phyloP scores from a whole-genome alignment of 2,888 invertebrate species.

The Tiliacea aurago region DNA sequence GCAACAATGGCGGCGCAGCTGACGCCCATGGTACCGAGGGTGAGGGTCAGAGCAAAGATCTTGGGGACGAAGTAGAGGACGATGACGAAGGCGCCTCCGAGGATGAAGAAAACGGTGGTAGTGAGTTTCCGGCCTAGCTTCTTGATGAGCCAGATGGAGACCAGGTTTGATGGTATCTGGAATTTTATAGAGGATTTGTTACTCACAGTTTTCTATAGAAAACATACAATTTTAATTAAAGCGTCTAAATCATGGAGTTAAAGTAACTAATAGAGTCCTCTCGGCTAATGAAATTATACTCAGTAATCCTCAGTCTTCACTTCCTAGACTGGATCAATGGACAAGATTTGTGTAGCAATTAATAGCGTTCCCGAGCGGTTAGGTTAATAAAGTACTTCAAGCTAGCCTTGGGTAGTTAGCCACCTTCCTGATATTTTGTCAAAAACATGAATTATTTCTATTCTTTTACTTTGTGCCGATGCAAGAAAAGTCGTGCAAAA shows the following conservation, averaged over 20 bases:
- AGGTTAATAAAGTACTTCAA: neutral
- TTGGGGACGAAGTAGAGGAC: slow-evolving; percentile 90
- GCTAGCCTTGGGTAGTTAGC: neutral
- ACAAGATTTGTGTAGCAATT: neutral
- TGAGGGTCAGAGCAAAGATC: slow-evolving; percentile 89
- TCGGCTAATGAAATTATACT: too few species aligned
- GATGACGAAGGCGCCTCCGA: slow-evolving; percentile 92
- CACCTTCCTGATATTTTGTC: neutral
- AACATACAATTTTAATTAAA: neutral
- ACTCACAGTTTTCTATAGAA: neutral
- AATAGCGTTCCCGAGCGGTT: neutral
- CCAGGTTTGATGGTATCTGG: slow-evolving; percentile 91
- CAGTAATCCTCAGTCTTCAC: neutral
- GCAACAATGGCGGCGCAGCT: slow-evolving; percentile 95
- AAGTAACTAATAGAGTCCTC: neutral
- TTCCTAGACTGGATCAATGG: neutral
- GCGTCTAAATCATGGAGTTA: neutral
- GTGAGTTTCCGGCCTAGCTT: slow-evolving; percentile 92
- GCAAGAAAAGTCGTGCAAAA: neutral
- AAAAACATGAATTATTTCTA: neutral
- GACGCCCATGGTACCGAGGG: slow-evolving; percentile 93
- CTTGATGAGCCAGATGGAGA: slow-evolving; percentile 90
- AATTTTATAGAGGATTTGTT: slow-evolving; percentile 12
- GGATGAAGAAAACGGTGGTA: slow-evolving; percentile 89
- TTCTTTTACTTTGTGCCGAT: too few species aligned